Evolutionary conservation across 92 coral and sea anemone genomes (phyloP).

Genomic region (Phymanthus crucifer): DNA sequence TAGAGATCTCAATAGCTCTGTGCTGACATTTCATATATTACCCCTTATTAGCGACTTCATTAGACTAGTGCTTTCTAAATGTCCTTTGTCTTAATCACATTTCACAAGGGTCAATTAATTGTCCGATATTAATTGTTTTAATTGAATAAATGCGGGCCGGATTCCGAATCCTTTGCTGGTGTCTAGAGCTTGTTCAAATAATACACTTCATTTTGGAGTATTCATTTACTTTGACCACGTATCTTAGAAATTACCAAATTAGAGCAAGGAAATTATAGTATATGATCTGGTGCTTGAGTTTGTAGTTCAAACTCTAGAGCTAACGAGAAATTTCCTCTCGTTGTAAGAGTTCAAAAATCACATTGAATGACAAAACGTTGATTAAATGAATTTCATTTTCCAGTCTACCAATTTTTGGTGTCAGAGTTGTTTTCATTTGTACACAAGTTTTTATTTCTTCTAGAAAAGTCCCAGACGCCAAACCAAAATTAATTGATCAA

Average conservation of each 20-base stretch:
- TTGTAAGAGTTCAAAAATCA: background rate
- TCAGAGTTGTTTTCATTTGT: background rate
- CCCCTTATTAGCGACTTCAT: constrained; percentile 14
- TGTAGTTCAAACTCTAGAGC: background rate
- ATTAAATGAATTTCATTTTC: background rate
- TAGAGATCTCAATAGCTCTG: constrained; percentile 11
- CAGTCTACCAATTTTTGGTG: background rate
- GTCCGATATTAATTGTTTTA: constrained; percentile 22
- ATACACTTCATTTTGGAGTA: constrained; percentile 4
- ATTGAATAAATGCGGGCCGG: constrained; percentile 26
- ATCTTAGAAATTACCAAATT: constrained; percentile 39
- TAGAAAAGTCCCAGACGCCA: background rate
- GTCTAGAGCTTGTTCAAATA: constrained; percentile 20
- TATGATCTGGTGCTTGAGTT: constrained; percentile 11
- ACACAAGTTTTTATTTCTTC: background rate
- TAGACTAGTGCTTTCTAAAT: constrained; percentile 6
- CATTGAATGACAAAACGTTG: background rate
- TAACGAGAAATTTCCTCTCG: constrained; percentile 4
- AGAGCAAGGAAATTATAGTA: constrained; percentile 26
- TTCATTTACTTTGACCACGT: background rate
- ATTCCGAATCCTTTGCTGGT: constrained; percentile 6
- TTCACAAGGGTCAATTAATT: constrained; percentile 22
- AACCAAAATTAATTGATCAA: background rate
- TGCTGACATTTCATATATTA: constrained; percentile 19
- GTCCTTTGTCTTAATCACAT: constrained; percentile 15